Evolutionary conservation across 2,888 invertebrate species (phyloP), one percentile per base, ranked within the genome.

Genomic region (Temnothorax rugatulus): DNA sequence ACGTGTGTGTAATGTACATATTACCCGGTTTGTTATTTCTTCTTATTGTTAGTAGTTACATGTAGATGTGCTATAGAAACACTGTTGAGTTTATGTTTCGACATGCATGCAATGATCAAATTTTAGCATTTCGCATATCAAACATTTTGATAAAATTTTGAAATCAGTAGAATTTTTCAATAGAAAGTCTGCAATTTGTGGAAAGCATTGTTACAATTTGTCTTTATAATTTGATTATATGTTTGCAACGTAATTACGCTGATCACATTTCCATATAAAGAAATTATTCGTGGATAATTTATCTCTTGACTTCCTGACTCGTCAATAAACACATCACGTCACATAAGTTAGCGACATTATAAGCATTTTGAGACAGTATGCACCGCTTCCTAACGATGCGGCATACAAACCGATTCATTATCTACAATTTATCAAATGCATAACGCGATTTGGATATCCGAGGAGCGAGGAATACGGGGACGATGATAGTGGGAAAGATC

Each of bases 401-500:
- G 18, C 4, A 4, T 57, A 73, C 11, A 21, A 69, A 11, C 34
- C 8, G 18, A n/a, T 52, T n/a, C n/a, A 47, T 15, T 50, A 29
- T 38, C 18, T 5, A 9, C 15, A n/a, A 61, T 15, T 50, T 21
- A 54, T 59, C 44, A 13, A 74, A 38, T 25, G 44, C 59, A 59
- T n/a, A 76, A 63, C 21, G 34, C 21, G n/a, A 76, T 52, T 34
- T 66, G 38, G 47, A 34, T 54, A 61, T 44, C 15, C 41, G 29
- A 44, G 79, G 57, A 57, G 34, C 57, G 63, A 68, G 63, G 57
- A 57, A 63, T 50, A 61, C 59, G 68, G 25, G 38, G 66, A 76
- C 66, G 63, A 75, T 7, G 75, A 47, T 15, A 34, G 34, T 15
- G 76, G 64, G 44, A 89, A 91, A 92, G 90, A 92, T 91, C 89